phyloP scores from a whole-genome alignment of 2,797 vertebrate genomes.

The Carduelis carduelis region DNA sequence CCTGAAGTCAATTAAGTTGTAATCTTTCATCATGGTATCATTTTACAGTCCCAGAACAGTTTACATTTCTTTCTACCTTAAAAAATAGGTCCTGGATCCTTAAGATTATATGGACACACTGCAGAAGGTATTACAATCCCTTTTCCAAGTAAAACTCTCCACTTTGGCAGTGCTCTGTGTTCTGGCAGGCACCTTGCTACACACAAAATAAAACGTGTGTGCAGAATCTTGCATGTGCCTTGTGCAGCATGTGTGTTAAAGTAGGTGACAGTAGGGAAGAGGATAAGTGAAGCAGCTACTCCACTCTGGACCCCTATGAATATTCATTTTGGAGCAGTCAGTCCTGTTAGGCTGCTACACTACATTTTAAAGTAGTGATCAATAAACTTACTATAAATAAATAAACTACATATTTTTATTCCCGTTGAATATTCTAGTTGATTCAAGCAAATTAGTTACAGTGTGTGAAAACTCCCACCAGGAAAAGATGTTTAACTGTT shows the following conservation, averaged over 20 bases:
- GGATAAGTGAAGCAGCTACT: neutral
- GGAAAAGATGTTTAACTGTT: slow-evolving; percentile 42
- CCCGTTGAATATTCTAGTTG: slow-evolving; percentile 28
- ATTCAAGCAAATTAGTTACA: slow-evolving; percentile 42
- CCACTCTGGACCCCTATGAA: neutral
- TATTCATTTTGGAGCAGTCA: neutral
- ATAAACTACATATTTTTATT: slow-evolving; percentile 27
- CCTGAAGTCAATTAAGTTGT: neutral
- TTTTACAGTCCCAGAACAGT: neutral
- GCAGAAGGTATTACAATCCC: neutral
- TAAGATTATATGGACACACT: neutral
- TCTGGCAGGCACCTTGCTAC: neutral
- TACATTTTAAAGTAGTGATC: neutral
- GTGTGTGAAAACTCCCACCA: slow-evolving; percentile 57
- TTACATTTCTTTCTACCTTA: neutral
- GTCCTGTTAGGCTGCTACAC: neutral
- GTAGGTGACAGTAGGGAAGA: neutral
- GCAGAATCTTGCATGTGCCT: neutral
- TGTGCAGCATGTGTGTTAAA: neutral
- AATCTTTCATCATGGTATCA: neutral
- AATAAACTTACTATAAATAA: slow-evolving; percentile 36
- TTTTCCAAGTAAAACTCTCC: neutral
- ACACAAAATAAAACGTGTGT: neutral
- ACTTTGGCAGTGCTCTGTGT: neutral
- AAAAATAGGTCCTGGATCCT: neutral